Conservation (phyloP, 2,113 vertebrate genomes). For the Solea senegalensis region DNA sequence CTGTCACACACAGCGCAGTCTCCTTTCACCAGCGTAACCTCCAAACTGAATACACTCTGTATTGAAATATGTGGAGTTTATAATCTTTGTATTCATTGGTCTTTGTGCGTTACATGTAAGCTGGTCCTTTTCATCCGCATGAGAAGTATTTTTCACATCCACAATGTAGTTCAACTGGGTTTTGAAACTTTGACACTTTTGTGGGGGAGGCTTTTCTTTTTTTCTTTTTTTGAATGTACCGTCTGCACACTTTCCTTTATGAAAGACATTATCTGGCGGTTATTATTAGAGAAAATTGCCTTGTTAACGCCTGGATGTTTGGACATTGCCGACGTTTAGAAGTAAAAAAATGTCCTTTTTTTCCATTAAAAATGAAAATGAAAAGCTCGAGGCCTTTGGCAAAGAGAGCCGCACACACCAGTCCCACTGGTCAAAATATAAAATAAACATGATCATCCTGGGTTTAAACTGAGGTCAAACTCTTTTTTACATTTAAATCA, state of each 20-base stretch:
- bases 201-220: background rate
- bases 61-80: conserved; percentile 18
- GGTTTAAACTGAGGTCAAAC: too few species aligned
- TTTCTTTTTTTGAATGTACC: too few species aligned
- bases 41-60: background rate
- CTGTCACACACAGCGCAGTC: conserved; percentile 36
- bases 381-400: too few species aligned
- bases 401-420: too few species aligned
- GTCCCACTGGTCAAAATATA: too few species aligned
- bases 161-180: background rate
- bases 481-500: too few species aligned
- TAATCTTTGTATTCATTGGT: conserved; percentile 14
- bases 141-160: conserved; percentile 18
- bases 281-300: background rate
- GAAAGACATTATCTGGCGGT: background rate
- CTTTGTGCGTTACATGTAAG: conserved; percentile 5
- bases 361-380: background rate
- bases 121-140: conserved; percentile 10
- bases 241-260: background rate
- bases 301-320: background rate
- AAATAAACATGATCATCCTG: too few species aligned
- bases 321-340: background rate
- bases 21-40: conserved; percentile 37
- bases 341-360: background rate
- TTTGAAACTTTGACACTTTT: conserved; percentile 10